These are phyloP conservation scores for Siniperca undulata DNA, from an alignment of 2,797 vertebrate genomes.

Conservation along the genomic window DNA sequence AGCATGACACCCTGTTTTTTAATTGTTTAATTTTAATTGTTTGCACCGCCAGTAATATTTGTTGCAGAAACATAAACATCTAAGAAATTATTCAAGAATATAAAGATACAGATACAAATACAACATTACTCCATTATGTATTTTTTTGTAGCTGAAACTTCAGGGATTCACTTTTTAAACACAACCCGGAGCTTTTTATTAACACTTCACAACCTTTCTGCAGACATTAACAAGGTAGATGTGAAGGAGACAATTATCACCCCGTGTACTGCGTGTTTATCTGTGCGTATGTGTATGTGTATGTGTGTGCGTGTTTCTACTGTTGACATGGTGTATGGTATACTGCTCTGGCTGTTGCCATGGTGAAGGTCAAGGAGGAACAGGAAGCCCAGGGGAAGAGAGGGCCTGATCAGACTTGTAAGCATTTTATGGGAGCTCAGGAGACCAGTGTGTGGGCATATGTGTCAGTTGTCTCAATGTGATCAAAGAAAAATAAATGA, in stretches of 20 bases:
- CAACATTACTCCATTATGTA: neutral
- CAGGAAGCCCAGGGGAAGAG: slow-evolving; percentile 34
- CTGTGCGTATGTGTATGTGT: neutral
- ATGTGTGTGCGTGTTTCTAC: slow-evolving; percentile 7
- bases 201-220: slow-evolving; percentile 25
- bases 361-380: slow-evolving; percentile 56
- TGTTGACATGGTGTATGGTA: slow-evolving; percentile 12
- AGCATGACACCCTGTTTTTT: neutral
- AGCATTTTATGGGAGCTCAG: slow-evolving; percentile 9
- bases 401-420: slow-evolving; percentile 63
- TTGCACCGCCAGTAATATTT: neutral
- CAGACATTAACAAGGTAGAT: slow-evolving; percentile 18
- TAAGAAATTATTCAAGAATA: neutral
- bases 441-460: slow-evolving; percentile 11
- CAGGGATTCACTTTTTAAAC: slow-evolving; percentile 17
- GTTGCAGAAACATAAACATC: slow-evolving; percentile 20
- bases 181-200: neutral
- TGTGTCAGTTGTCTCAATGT: slow-evolving; percentile 18
- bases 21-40: neutral
- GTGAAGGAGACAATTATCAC: slow-evolving; percentile 27
- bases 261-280: neutral
- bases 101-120: neutral
- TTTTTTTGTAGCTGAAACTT: slow-evolving; percentile 4
- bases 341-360: slow-evolving; percentile 55
- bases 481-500: slow-evolving; percentile 23